Evolutionary conservation across 2,888 invertebrate genomes (phyloP).

Genomic region (Heliconius cydno): DNA sequence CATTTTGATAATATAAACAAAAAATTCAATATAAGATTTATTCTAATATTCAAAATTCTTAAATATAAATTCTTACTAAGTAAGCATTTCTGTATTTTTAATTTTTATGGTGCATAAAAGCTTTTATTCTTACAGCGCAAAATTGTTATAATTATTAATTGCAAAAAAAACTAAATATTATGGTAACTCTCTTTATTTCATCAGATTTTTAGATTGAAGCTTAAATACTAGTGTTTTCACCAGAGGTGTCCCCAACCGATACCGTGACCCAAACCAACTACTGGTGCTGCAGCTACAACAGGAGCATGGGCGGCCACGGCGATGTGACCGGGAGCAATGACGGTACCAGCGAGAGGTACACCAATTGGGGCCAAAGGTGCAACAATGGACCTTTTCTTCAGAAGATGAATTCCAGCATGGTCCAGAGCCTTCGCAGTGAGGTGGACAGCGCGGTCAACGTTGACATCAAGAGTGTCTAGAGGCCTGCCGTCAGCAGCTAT

Average conservation of each 20-base stretch:
- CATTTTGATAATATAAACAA: too few relatives aligned
- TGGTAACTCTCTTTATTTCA: conserved; percentile 36
- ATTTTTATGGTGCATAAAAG: not conserved
- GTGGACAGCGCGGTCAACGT: conserved; percentile 76
- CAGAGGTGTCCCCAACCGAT: conserved; percentile 56
- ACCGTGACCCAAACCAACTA: conserved; percentile 49
- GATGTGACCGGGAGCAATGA: conserved; percentile 37
- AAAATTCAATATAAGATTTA: too few relatives aligned
- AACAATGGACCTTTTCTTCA: conserved; percentile 71
- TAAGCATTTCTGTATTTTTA: not conserved
- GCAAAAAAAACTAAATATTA: conserved; percentile 22
- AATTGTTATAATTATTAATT: not conserved
- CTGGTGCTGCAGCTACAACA: conserved; percentile 47
- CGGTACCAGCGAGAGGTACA: conserved; percentile 50
- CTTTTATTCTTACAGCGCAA: not conserved
- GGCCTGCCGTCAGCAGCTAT: conserved; percentile 77
- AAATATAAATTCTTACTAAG: too few relatives aligned
- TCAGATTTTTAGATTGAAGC: conserved; percentile 38
- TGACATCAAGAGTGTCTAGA: conserved; percentile 76
- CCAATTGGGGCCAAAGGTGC: conserved; percentile 59
- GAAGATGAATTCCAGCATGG: conserved; percentile 54
- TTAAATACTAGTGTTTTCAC: conserved; percentile 55
- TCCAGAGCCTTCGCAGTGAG: conserved; percentile 69
- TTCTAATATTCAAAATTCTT: too few relatives aligned
- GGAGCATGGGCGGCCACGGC: conserved; percentile 50